Conservation (phyloP, 2,888 invertebrate species). For the Anorthoa munda region DNA sequence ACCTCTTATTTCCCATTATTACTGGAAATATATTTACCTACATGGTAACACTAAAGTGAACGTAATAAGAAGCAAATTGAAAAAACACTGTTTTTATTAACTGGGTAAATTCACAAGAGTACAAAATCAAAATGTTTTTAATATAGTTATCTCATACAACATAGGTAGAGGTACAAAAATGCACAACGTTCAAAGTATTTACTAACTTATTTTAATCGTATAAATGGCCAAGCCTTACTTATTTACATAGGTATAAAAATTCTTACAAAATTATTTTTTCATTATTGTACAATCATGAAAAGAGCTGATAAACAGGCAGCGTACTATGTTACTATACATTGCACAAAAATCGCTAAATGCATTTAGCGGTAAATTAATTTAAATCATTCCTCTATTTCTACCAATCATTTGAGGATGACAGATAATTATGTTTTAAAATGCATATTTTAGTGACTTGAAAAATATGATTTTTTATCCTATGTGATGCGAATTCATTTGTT, state of each 20-base stretch:
- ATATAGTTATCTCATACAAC: too few relatives aligned
- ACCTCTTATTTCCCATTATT: conserved; percentile 8
- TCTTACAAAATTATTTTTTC: neutral
- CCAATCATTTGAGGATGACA: too few relatives aligned
- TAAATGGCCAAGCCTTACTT: neutral
- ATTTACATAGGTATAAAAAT: conserved; percentile 2
- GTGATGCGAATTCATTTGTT: too few relatives aligned
- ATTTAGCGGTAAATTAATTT: too few relatives aligned
- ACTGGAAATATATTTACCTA: neutral
- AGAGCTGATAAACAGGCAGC: neutral
- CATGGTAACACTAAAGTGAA: conserved; percentile 24
- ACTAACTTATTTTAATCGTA: neutral
- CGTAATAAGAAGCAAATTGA: conserved; percentile 9
- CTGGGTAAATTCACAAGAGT: conserved; percentile 25
- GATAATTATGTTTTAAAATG: too few relatives aligned
- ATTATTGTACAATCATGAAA: neutral
- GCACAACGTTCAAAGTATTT: conserved; percentile 23
- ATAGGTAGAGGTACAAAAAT: conserved; percentile 20
- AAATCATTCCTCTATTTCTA: too few relatives aligned
- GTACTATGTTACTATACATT: neutral
- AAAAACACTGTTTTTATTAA: conserved; percentile 28
- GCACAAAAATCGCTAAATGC: too few relatives aligned
- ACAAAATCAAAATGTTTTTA: conserved; percentile 25
- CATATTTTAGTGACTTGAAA: too few relatives aligned
- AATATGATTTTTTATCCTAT: too few relatives aligned